Percentiles rank a stretch among this genome's conserved stretches.
phyloP scores from a whole-genome alignment of 2,797 vertebrate species.

The Oreochromis grahami region DNA sequence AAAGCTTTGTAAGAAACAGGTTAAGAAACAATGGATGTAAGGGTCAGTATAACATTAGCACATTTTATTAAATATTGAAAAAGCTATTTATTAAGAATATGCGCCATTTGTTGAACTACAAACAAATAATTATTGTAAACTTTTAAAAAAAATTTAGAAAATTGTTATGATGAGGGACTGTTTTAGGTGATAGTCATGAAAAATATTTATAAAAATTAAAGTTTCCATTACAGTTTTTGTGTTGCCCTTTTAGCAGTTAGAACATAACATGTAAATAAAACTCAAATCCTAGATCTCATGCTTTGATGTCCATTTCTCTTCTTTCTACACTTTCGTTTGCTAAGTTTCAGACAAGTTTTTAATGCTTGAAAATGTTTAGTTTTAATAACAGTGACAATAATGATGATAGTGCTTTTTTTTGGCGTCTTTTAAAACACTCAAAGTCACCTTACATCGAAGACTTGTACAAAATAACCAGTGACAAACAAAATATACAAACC shows the following conservation, averaged over 20 bases:
- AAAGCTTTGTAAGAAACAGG: rapidly evolving
- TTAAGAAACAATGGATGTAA: neutral
- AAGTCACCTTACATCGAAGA: neutral
- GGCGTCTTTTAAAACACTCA: neutral
- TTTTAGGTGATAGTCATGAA: neutral
- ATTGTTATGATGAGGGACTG: neutral
- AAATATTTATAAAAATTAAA: rapidly evolving
- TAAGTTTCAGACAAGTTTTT: too few species aligned
- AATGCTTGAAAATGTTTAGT: too few species aligned
- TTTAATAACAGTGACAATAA: too few species aligned
- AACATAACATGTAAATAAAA: neutral
- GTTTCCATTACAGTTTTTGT: neutral
- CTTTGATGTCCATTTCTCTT: neutral
- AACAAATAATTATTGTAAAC: neutral
- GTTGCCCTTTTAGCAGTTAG: too few species aligned
- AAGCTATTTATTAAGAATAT: neutral
- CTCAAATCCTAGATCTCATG: neutral
- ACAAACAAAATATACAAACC: neutral
- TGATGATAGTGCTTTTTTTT: neutral
- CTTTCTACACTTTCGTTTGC: neutral
- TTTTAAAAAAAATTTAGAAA: neutral
- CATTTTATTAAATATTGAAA: neutral
- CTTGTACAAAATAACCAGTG: neutral
- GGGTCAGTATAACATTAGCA: neutral
- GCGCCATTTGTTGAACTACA: neutral